Evolutionary conservation across 2,888 invertebrate genomes (phyloP).

Genomic region (Nebria brevicollis): DNA sequence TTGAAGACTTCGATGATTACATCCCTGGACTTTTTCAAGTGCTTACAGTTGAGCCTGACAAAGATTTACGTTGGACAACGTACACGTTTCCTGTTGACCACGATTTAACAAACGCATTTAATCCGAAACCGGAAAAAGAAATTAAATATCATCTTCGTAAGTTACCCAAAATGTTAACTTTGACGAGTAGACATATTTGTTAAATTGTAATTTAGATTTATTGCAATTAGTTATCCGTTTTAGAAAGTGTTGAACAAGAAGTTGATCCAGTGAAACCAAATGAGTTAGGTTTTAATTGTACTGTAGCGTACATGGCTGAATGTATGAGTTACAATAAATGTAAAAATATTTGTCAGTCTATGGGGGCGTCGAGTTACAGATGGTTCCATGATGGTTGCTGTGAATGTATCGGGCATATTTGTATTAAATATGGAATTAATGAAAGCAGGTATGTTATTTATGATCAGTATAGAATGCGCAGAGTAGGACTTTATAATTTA

Average conservation of each 20-base stretch:
- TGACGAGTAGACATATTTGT: background rate
- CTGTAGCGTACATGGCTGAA: slow-evolving; percentile 89
- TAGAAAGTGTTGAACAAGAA: slow-evolving; percentile 76
- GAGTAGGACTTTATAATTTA: slow-evolving; percentile 4
- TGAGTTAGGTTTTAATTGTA: slow-evolving; percentile 84
- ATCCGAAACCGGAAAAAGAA: slow-evolving; percentile 75
- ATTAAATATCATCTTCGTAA: slow-evolving; percentile 75
- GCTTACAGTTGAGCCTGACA: slow-evolving; percentile 81
- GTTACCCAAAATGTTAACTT: slow-evolving; percentile 56
- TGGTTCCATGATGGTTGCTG: slow-evolving; percentile 97
- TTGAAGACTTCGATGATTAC: slow-evolving; percentile 84
- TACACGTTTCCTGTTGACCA: slow-evolving; percentile 83
- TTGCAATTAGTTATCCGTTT: slow-evolving; percentile 46
- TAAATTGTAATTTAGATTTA: slow-evolving; percentile 32
- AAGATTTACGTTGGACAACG: slow-evolving; percentile 83
- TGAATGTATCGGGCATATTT: slow-evolving; percentile 89
- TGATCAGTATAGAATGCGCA: background rate
- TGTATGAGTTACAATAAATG: slow-evolving; percentile 92
- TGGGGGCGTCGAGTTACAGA: slow-evolving; percentile 85
- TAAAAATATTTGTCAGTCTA: slow-evolving; percentile 80
- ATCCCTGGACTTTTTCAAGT: slow-evolving; percentile 86
- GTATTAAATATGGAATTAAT: slow-evolving; percentile 89
- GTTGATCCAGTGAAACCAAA: slow-evolving; percentile 70
- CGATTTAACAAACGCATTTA: slow-evolving; percentile 70
- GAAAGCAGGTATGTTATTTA: slow-evolving; percentile 74